Conservation (phyloP, 2,888 invertebrate species). For the Caenorhabditis sp. region DNA sequence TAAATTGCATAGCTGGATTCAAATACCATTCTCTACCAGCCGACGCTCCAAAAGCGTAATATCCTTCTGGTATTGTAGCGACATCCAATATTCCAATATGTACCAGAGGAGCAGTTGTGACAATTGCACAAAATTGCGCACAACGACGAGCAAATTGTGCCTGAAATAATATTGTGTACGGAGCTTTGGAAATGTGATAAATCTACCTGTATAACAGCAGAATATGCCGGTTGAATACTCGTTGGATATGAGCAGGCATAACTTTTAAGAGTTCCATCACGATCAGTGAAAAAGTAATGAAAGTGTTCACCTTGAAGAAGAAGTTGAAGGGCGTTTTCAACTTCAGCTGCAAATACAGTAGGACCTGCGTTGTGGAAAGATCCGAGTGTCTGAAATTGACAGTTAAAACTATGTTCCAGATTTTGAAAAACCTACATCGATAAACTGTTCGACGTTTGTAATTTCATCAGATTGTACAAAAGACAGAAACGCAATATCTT, state of each 20-base stretch:
- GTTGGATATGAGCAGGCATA: slow-evolving; percentile 61
- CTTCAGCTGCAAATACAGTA: slow-evolving; percentile 46
- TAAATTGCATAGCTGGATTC: slow-evolving; percentile 61
- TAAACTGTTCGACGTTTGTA: slow-evolving; percentile 63
- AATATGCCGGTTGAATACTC: slow-evolving; percentile 63
- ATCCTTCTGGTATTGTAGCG: slow-evolving; percentile 62
- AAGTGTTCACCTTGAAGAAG: slow-evolving; percentile 55
- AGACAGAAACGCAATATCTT: slow-evolving; percentile 60
- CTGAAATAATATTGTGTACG: slow-evolving; percentile 11
- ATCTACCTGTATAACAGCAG: slow-evolving; percentile 58
- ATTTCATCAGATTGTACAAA: slow-evolving; percentile 61
- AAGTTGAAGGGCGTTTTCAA: slow-evolving; percentile 41
- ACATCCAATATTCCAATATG: slow-evolving; percentile 64
- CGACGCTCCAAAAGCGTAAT: slow-evolving; percentile 64
- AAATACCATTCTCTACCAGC: slow-evolving; percentile 66
- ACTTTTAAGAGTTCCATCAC: slow-evolving; percentile 56
- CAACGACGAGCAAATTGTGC: slow-evolving; percentile 65
- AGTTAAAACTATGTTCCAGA: no score
- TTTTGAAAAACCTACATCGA: slow-evolving; percentile 40
- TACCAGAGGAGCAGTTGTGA: slow-evolving; percentile 61
- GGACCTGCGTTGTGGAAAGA: slow-evolving; percentile 54
- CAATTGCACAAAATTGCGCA: slow-evolving; percentile 64
- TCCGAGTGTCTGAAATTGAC: slow-evolving; percentile 50
- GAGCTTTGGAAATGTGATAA: no score
- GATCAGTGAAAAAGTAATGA: slow-evolving; percentile 64